Evolutionary conservation across 2,888 invertebrate species (phyloP).

Genomic region (Dysmachus trigonus): DNA sequence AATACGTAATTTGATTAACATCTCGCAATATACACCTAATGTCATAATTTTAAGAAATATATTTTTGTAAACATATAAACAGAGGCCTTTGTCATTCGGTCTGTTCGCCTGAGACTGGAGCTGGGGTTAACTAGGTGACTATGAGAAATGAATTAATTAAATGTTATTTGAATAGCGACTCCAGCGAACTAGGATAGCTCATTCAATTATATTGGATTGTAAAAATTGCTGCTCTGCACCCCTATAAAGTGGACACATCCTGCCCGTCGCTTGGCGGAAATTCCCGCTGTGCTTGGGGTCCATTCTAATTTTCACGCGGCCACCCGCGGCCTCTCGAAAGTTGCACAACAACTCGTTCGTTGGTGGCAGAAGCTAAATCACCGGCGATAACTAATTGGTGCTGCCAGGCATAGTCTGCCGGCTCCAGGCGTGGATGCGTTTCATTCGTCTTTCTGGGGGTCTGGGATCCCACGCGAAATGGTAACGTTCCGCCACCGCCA

Average conservation of each 20-base stretch:
- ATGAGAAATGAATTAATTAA: too few relatives aligned
- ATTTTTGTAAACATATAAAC: too few relatives aligned
- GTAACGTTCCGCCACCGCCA: neutral
- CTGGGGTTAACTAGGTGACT: too few relatives aligned
- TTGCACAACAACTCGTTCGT: neutral
- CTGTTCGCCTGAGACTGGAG: too few relatives aligned
- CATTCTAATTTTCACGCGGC: neutral
- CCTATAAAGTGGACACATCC: neutral
- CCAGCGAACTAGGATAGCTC: neutral
- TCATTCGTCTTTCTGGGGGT: neutral
- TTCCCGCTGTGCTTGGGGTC: neutral
- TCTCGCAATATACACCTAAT: too few relatives aligned
- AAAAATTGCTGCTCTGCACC: neutral
- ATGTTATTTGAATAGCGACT: neutral
- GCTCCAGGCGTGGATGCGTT: neutral
- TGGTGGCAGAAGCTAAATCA: neutral
- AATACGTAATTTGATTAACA: too few relatives aligned
- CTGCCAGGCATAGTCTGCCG: neutral
- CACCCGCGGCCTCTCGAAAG: neutral
- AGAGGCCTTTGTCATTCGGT: too few relatives aligned
- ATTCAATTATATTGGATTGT: neutral
- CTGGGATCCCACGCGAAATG: neutral
- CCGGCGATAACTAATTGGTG: neutral
- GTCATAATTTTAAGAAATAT: too few relatives aligned
- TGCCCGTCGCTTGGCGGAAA: neutral